Evolutionary conservation across 2,113 vertebrate genomes (phyloP), one percentile per base, ranked within the genome.

Genomic region (Pao palembangensis): DNA sequence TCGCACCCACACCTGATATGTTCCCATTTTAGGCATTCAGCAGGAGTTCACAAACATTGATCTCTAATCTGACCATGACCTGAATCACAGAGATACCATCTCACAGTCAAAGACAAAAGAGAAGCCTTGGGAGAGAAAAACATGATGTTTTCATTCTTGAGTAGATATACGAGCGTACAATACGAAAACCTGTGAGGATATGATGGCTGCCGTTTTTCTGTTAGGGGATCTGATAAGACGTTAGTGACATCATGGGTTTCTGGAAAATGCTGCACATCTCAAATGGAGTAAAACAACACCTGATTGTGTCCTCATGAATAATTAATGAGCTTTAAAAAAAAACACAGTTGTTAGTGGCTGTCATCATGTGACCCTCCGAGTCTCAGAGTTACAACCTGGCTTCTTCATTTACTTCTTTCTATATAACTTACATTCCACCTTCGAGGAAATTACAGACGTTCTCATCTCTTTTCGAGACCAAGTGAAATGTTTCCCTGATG

Each of bases 371-470:
- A 47, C 15, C 44, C 8, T 47, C 17, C 13, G 2, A 47, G 6
- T 2, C 15, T 47, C 43, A 54, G 21, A 23, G 25, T 7, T 28
- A 6, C 3, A 28, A 28, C 25, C 25, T 28, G 25, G 25, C 25
- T 28, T 28, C 5, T 28, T 28, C 25, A 25, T 25, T 25, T 28
- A 28, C 25, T 41, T 61, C 21, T 14, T 16, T 34, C 16, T 44
- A 41, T 66, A 20, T 7, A n/a, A 93, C 96, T 94, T 93, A 98
- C 96, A 98, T 85, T 88, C 97, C 97, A 75, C 97, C 96, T 93
- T 98, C 96, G 61, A 99, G 91, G 87, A 99, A 99, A 82, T 99
- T 99, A 88, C 97, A 99, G 69, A 99, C 94, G 61, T 99, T 99
- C 87, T 99, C 97, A 76, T 99, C 97, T 82, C 97, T 88, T 88